A percentile compares a stretch with the other conserved stretches of the same genome.
These are phyloP conservation scores for Danio tinwini DNA, from an alignment of 2,797 vertebrate species.

Conservation along the genomic window DNA sequence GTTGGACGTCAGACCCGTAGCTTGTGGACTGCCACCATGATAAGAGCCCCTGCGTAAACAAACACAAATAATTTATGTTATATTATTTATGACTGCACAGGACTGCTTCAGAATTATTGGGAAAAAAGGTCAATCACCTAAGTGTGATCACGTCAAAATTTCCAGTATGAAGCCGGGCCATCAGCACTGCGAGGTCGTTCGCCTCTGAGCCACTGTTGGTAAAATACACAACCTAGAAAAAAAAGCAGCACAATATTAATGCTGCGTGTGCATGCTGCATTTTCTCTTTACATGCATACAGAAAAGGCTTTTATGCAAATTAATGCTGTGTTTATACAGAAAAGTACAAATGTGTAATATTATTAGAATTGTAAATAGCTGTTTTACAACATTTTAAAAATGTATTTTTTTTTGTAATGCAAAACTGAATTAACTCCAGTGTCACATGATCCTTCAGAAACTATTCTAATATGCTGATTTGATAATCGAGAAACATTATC, in stretches of 20 bases:
- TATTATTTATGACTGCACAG: neutral
- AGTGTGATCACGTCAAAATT: conserved; percentile 88
- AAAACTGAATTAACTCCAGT: too few species aligned
- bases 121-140: conserved; percentile 75
- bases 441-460: too few species aligned
- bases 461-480: too few species aligned
- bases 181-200: conserved; percentile 91
- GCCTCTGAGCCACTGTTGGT: conserved; percentile 95
- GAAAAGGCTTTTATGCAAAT: too few species aligned
- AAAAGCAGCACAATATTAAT: conserved; percentile 26
- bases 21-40: conserved; percentile 86
- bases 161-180: conserved; percentile 88
- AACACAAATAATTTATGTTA: conserved; percentile 29
- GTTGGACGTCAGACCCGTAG: conserved; percentile 84
- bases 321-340: too few species aligned
- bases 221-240: conserved; percentile 86
- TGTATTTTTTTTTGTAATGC: too few species aligned
- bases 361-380: too few species aligned
- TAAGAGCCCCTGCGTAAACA: conserved; percentile 85
- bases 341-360: too few species aligned
- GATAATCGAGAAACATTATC: too few species aligned
- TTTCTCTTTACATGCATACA: too few species aligned
- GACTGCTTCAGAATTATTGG: neutral
- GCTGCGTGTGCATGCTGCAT: neutral
- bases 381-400: too few species aligned